These are phyloP conservation scores for Harpagifer antarcticus DNA, from an alignment of 2,797 vertebrate species.

Conservation along the genomic window DNA sequence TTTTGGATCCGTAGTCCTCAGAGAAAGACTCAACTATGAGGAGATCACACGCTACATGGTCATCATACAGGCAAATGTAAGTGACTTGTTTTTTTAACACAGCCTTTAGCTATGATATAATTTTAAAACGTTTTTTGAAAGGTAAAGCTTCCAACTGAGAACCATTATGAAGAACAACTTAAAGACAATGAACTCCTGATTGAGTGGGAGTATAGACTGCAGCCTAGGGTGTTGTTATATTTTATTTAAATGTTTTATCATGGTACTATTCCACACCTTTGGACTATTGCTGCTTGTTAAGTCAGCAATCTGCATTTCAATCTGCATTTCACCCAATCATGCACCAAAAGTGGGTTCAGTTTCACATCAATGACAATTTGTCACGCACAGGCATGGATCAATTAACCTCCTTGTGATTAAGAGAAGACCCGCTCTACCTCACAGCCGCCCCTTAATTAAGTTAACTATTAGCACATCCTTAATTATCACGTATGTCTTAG, in stretches of 20 bases:
- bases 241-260: slow-evolving; percentile 33
- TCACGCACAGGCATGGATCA: too few relatives aligned
- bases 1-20: slow-evolving; percentile 93
- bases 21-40: slow-evolving; percentile 96
- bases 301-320: too few relatives aligned
- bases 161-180: not conserved
- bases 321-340: too few relatives aligned
- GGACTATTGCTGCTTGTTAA: too few relatives aligned
- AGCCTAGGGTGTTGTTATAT: slow-evolving; percentile 16
- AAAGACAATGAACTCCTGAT: not conserved
- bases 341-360: too few relatives aligned
- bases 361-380: too few relatives aligned
- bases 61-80: slow-evolving; percentile 96
- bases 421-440: too few relatives aligned
- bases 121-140: not conserved
- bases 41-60: slow-evolving; percentile 95
- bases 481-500: slow-evolving; percentile 59
- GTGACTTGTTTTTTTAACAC: slow-evolving; percentile 46
- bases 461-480: slow-evolving; percentile 34
- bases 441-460: too few relatives aligned
- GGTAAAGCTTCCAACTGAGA: slow-evolving; percentile 1
- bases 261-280: slow-evolving; percentile 19
- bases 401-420: too few relatives aligned
- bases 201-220: slow-evolving; percentile 10
- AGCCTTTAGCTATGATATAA: too few relatives aligned